A percentile compares a stretch with the other conserved stretches of the same genome.
Evolutionary conservation across 1,140 invertebrate species (phyloP).

Genomic region (Habropoda laboriosa): DNA sequence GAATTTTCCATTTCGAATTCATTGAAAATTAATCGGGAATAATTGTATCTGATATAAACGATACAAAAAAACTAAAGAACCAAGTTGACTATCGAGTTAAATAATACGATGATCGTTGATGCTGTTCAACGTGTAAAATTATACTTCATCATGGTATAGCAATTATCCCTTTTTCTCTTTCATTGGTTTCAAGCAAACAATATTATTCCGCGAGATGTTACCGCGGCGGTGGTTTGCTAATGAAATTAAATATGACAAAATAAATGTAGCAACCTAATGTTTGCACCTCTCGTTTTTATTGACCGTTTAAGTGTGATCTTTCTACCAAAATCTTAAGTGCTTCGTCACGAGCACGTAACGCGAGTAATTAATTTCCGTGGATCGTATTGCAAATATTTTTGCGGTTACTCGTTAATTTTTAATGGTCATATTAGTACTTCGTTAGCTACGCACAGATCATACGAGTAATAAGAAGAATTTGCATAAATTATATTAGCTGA

Average conservation of each 20-base stretch:
- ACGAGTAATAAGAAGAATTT: background rate
- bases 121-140: background rate
- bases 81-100: background rate
- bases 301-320: background rate
- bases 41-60: background rate
- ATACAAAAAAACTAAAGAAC: background rate
- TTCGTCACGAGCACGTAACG: background rate
- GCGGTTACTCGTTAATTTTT: constrained; percentile 8
- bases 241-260: constrained; percentile 7
- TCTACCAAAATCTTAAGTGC: background rate
- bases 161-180: background rate
- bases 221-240: too few relatives aligned
- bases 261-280: too few relatives aligned
- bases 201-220: background rate
- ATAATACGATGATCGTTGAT: background rate
- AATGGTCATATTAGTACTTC: background rate
- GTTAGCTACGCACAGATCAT: background rate
- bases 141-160: background rate
- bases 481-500: background rate
- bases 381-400: background rate
- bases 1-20: too few relatives aligned
- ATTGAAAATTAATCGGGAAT: background rate
- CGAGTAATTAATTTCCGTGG: background rate
- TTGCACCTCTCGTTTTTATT: too few relatives aligned
- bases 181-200: background rate